phyloP scores from a whole-genome alignment of 2,797 vertebrate species.

The Pseudochirops cupreus region DNA sequence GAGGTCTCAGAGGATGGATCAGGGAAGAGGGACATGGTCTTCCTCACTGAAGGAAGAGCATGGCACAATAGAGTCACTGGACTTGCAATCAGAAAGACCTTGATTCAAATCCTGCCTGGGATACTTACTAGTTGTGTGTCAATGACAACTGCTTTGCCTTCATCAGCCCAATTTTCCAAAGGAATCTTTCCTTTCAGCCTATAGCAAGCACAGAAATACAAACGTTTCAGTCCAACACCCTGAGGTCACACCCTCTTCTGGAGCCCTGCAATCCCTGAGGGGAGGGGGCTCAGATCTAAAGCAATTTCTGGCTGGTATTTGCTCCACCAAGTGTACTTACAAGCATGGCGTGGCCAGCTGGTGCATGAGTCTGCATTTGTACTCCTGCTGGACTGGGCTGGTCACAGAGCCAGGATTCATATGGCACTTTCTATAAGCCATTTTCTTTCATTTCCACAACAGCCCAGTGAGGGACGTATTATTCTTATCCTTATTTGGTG shows the following conservation, averaged over 20 bases:
- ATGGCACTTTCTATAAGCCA: background rate
- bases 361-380: background rate
- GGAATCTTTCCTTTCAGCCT: background rate
- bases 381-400: background rate
- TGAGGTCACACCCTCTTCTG: background rate
- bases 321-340: background rate
- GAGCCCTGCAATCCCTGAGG: background rate
- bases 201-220: background rate
- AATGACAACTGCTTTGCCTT: background rate
- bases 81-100: background rate
- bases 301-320: background rate
- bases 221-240: background rate
- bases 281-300: background rate
- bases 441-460: background rate
- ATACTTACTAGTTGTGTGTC: background rate
- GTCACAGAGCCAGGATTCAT: background rate
- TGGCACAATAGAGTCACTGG: background rate
- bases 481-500: background rate
- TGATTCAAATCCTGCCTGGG: background rate
- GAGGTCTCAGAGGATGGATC: background rate
- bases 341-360: fast-evolving
- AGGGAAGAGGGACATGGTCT: background rate
- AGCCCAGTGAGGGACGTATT: background rate
- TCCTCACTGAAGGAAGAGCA: background rate
- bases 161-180: no score